Conservation (phyloP, 2,888 invertebrate species). For the Xanthorhoe designata region DNA sequence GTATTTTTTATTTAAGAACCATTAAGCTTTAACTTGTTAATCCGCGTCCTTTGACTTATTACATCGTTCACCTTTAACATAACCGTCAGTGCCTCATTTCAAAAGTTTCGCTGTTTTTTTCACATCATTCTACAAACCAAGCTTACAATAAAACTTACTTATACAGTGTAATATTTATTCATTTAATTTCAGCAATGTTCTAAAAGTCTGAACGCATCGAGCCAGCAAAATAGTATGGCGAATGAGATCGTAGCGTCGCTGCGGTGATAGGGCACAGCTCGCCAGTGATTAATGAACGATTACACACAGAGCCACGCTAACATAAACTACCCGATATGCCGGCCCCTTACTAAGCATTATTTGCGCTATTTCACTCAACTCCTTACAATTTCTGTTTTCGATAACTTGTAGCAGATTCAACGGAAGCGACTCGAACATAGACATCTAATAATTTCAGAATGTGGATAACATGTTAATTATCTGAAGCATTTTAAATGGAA, state of each 20-base stretch:
- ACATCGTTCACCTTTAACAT: too few relatives aligned
- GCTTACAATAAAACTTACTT: neutral
- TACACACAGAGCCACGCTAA: constrained; percentile 65
- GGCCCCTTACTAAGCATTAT: constrained; percentile 43
- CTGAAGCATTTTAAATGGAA: neutral
- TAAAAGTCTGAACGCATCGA: constrained; percentile 80
- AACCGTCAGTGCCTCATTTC: too few relatives aligned
- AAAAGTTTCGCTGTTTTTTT: too few relatives aligned
- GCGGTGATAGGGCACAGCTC: constrained; percentile 81
- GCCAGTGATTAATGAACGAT: constrained; percentile 75
- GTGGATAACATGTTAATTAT: neutral
- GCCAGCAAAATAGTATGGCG: constrained; percentile 82
- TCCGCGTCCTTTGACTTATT: neutral
- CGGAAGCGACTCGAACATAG: neutral
- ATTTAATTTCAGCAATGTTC: constrained; percentile 79
- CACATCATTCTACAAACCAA: neutral
- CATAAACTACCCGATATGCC: constrained; percentile 76
- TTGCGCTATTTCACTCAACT: constrained; percentile 6
- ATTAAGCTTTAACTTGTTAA: neutral
- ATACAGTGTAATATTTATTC: constrained; percentile 3
- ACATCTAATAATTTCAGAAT: neutral
- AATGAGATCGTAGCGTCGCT: constrained; percentile 83
- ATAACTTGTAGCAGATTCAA: neutral
- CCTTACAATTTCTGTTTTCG: constrained; percentile 1
- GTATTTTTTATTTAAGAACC: neutral